phyloP scores from a whole-genome alignment of 2,113 vertebrate genomes.

The Polypterus bichir region DNA sequence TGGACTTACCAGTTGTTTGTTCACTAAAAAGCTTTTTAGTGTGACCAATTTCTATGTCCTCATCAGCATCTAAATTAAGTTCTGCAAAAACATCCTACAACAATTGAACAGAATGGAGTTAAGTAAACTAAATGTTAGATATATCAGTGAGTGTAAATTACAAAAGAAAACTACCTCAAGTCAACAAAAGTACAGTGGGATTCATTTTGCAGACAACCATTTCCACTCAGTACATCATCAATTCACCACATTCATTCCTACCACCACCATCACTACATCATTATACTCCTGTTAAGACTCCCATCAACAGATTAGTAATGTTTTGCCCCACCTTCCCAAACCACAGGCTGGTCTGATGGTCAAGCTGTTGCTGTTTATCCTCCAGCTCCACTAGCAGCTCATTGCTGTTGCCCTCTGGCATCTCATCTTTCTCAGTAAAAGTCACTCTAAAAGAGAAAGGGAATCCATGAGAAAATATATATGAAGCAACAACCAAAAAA shows the following conservation, averaged over 20 bases:
- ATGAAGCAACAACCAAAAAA: no score
- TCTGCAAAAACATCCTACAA: constrained; percentile 72
- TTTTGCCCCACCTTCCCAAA: constrained; percentile 72
- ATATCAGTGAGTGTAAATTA: no score
- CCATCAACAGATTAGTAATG: background rate
- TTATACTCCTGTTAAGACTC: no score
- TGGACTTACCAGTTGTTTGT: constrained; percentile 24
- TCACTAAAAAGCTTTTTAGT: constrained; percentile 50
- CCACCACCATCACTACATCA: no score
- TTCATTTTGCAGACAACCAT: no score
- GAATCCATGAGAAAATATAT: no score
- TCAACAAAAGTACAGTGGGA: no score
- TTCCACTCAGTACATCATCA: no score
- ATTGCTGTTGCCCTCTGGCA: constrained; percentile 38
- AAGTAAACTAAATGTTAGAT: no score
- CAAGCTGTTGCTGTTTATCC: constrained; percentile 55
- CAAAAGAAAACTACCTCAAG: no score
- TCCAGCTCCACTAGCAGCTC: constrained; percentile 74
- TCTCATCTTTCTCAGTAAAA: constrained; percentile 38
- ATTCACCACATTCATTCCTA: no score
- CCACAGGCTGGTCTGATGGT: constrained; percentile 72
- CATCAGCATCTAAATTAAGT: constrained; percentile 62
- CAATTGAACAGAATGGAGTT: no score
- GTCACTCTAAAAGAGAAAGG: constrained; percentile 33
- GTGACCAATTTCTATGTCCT: constrained; percentile 68